Evolutionary conservation across 1,140 invertebrate genomes (phyloP), one percentile per base, ranked within the genome.

Genomic region (Druon quercuslanigerum): DNA sequence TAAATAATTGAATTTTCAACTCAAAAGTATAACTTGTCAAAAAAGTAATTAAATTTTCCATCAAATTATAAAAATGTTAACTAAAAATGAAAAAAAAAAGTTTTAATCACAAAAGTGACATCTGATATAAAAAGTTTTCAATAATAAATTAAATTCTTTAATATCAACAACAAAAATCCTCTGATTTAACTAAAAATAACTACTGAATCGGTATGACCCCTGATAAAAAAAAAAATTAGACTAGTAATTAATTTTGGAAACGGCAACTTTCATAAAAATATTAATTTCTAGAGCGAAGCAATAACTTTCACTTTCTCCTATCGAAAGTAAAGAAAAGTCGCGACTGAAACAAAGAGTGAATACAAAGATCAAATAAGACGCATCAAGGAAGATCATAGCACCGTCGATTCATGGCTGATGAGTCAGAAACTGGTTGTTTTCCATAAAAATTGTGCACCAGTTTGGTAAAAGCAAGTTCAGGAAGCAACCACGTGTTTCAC

Each of bases 401-500:
- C 77, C 79, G 79, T 76, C 82, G 75, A 78, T 80, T 73, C 78
- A 81, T 71, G 80, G 74, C 76, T 74, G 74, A 79, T 83, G 81
- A 84, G 50, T 86, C 81, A 83, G 76, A 78, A 77, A 75, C 76
- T 84, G 71, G 74, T 85, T 84, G 51, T 72, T 66, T 51, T n/a
- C 57, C 54, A 73, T 60, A 85, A 84, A 85, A 84, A 82, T 83
- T 79, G 14, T 77, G 33, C 73, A 76, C 74, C 19, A 82, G 71
- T 86, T 75, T 75, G 81, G 82, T 82, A 83, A 87, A 82, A 76
- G 78, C 73, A 77, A 82, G 77, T 82, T 72, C 73, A 78, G 75
- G 75, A 75, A 78, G 51, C 52, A 71, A 54, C 77, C 75, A 57
- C 70, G 72, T 86, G 80, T 88, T 85, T 66, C 71, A 82, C 75